Evolutionary conservation across 2,113 vertebrate genomes (phyloP).

Genomic region (Centropus bengalensis): DNA sequence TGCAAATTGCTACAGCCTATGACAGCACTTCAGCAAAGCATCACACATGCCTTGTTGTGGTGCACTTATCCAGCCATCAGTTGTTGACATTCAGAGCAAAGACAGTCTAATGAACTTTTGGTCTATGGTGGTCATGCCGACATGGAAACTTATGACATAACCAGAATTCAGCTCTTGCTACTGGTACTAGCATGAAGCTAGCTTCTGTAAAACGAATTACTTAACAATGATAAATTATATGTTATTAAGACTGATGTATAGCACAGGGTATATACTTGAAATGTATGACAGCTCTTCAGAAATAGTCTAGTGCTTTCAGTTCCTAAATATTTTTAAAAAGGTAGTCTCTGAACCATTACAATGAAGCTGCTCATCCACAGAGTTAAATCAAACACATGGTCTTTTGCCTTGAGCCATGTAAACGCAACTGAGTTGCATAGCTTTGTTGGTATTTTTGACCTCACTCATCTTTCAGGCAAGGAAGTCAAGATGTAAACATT

Average conservation of each 20-base stretch:
- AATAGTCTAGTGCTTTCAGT: background rate
- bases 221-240: background rate
- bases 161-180: background rate
- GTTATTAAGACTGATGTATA: background rate
- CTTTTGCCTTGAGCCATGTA: background rate
- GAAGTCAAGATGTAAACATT: background rate
- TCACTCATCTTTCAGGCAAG: background rate
- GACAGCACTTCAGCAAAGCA: background rate
- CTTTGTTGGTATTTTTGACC: background rate
- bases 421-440: background rate
- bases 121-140: background rate
- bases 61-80: background rate
- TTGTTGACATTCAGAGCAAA: background rate
- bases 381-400: background rate
- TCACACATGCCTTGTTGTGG: fast-evolving
- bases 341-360: background rate
- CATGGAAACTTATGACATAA: background rate
- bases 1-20: background rate
- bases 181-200: background rate
- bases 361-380: background rate
- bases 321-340: background rate
- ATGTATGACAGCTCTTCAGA: background rate
- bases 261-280: background rate
- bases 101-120: background rate
- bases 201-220: background rate